Evolutionary conservation across 2,113 vertebrate species (phyloP).

Genomic region (Hyperoodon ampullatus): DNA sequence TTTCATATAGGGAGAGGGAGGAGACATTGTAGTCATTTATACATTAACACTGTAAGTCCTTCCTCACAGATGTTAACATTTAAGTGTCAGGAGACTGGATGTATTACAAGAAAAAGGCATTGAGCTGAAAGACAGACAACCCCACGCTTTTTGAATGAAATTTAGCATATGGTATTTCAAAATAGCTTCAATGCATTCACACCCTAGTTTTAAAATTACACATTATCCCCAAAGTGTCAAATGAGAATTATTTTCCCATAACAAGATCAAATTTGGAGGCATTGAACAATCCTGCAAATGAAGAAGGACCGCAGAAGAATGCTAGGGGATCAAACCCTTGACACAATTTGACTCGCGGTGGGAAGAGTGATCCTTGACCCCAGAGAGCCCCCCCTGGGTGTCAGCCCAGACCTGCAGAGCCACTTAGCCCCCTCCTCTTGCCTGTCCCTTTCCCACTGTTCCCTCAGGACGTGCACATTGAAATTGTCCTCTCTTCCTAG

Average conservation of each 20-base stretch:
- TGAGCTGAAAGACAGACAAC: background rate
- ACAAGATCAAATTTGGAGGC: conserved; percentile 44
- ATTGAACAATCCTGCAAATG: background rate
- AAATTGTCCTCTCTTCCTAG: background rate
- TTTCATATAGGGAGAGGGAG: background rate
- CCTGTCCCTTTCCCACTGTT: background rate
- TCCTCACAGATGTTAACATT: conserved; percentile 5
- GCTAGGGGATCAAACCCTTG: background rate
- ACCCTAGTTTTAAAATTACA: conserved; percentile 28
- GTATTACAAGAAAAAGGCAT: background rate
- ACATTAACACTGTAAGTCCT: background rate
- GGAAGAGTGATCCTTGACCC: background rate
- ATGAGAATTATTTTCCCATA: conserved; percentile 22
- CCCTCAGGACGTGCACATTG: background rate
- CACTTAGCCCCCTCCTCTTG: background rate
- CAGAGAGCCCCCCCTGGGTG: background rate
- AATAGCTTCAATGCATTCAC: conserved; percentile 27
- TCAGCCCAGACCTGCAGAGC: conserved; percentile 12
- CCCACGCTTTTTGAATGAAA: conserved; percentile 1
- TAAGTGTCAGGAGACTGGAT: background rate
- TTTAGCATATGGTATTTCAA: conserved; percentile 29
- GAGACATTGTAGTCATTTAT: background rate
- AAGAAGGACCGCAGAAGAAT: background rate
- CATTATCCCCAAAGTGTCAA: conserved; percentile 22
- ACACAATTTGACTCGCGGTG: background rate